phyloP scores from a whole-genome alignment of 2,113 vertebrate genomes.

The Corvus hawaiiensis region DNA sequence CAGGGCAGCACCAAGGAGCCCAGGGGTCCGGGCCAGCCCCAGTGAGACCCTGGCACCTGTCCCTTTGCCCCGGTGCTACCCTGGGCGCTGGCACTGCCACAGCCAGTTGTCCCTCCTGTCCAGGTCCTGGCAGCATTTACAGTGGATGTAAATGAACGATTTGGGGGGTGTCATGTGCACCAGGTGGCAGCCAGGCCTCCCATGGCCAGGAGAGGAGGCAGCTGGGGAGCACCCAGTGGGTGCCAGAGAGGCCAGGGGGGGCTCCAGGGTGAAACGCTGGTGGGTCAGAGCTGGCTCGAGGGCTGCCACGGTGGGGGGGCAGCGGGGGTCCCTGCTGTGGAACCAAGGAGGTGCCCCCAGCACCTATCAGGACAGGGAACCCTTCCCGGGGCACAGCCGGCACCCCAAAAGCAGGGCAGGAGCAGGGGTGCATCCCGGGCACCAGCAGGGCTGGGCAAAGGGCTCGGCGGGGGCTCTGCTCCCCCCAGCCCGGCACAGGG shows the following conservation, averaged over 20 bases:
- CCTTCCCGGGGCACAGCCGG: accelerated
- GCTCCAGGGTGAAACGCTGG: too few relatives aligned
- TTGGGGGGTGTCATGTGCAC: background rate
- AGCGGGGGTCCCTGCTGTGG: background rate
- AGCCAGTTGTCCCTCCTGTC: background rate
- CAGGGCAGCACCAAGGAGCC: background rate
- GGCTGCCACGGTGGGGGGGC: accelerated
- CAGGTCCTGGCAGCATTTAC: background rate
- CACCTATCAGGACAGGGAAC: accelerated
- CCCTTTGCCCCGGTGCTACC: too few relatives aligned
- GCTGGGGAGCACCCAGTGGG: background rate
- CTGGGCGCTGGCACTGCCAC: background rate
- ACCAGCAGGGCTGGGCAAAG: background rate
- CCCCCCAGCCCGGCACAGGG: background rate
- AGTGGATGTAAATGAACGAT: background rate
- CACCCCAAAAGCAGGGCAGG: background rate
- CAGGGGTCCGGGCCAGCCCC: background rate
- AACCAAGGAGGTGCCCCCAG: background rate
- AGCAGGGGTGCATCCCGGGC: accelerated
- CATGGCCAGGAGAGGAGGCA: background rate
- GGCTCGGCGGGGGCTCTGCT: background rate
- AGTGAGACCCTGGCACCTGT: accelerated
- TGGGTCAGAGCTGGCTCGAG: background rate
- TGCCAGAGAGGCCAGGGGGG: background rate
- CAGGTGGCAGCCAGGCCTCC: background rate